phyloP scores from a whole-genome alignment of 2,797 vertebrate genomes.

The Sebastes taczanowskii region DNA sequence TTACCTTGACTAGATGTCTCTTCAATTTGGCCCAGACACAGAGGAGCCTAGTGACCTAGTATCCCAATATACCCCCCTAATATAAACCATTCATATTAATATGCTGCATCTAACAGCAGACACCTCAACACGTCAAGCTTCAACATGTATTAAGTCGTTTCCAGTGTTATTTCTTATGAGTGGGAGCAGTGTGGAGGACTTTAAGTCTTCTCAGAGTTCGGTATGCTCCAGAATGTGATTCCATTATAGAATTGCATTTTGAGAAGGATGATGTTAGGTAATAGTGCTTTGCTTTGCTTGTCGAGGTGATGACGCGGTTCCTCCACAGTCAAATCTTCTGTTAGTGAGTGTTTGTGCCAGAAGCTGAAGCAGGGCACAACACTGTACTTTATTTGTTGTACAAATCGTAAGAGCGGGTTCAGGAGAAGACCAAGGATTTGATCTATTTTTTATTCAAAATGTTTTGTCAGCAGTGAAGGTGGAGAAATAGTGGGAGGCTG shows the following conservation, averaged over 20 bases:
- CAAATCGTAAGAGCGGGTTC: not conserved
- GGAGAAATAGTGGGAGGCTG: not conserved
- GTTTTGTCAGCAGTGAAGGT: not conserved
- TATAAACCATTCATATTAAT: too few species aligned
- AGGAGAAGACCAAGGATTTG: not conserved
- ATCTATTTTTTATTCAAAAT: not conserved
- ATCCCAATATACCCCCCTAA: too few species aligned
- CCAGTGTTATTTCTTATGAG: too few species aligned
- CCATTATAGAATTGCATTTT: not conserved
- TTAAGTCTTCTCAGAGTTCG: not conserved
- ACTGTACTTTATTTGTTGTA: not conserved
- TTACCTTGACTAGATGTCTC: too few species aligned
- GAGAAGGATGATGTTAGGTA: not conserved
- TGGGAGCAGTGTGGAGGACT: not conserved
- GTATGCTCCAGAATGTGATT: not conserved
- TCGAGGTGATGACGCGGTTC: not conserved
- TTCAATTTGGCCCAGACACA: too few species aligned
- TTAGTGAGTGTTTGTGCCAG: not conserved
- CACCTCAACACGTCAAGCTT: not conserved
- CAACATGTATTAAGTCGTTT: not conserved
- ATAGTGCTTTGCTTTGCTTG: not conserved
- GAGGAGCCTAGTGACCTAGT: too few species aligned
- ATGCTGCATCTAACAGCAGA: too few species aligned
- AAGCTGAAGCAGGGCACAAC: not conserved
- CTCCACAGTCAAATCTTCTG: not conserved